Conservation (phyloP, 2,797 vertebrate species). For the Coreius guichenoti region DNA sequence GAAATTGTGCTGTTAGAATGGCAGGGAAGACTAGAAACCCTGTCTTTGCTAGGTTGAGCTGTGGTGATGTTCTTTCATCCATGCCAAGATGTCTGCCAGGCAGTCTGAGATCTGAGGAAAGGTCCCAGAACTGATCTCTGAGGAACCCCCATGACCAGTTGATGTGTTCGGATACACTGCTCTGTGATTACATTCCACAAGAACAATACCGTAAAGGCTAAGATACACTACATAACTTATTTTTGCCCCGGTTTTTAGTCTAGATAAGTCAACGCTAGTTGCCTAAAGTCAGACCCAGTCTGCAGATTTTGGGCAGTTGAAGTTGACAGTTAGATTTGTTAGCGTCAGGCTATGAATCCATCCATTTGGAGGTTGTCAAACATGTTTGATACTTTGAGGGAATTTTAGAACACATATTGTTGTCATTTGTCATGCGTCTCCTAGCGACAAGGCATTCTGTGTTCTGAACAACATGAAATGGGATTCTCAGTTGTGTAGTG, state of each 20-base stretch:
- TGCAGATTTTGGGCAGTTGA: background rate
- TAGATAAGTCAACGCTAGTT: no score
- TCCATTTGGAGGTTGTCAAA: background rate
- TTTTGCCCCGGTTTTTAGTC: no score
- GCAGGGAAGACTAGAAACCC: no score
- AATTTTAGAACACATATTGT: background rate
- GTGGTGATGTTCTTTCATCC: no score
- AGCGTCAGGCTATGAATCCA: background rate
- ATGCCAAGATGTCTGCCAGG: no score
- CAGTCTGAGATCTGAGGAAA: no score
- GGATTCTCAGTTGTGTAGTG: background rate
- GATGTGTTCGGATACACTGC: background rate
- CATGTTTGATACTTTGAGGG: background rate
- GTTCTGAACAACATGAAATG: background rate
- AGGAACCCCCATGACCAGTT: no score
- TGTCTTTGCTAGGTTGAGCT: no score
- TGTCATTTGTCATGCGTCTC: background rate
- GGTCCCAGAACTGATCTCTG: no score
- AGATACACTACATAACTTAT: background rate
- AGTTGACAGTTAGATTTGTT: background rate
- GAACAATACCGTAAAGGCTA: background rate
- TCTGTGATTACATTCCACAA: background rate
- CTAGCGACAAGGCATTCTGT: background rate
- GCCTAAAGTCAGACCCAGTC: background rate
- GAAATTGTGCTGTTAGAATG: no score